Conservation (phyloP, 2,888 invertebrate species). For the Stenodema calcarata region DNA sequence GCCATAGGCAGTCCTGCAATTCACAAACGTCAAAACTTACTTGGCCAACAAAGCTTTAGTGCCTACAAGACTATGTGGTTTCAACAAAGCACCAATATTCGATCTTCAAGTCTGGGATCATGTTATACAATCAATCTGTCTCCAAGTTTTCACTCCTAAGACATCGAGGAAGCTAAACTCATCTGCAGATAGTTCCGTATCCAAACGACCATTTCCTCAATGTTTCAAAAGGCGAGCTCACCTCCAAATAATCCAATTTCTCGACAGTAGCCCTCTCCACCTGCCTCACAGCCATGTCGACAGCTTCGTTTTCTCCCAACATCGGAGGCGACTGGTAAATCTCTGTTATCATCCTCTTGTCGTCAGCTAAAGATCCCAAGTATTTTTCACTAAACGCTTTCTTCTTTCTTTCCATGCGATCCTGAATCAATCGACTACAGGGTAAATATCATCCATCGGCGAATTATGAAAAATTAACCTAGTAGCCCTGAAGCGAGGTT, state of each 20-base stretch:
- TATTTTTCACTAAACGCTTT: slow-evolving; percentile 36
- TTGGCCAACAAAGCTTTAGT: no score
- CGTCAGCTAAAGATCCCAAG: slow-evolving; percentile 13
- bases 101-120: no score
- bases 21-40: no score
- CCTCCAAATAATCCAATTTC: slow-evolving; percentile 33
- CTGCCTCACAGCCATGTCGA: neutral
- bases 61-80: no score
- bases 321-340: slow-evolving; percentile 30
- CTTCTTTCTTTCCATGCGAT: slow-evolving; percentile 32
- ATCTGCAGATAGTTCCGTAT: neutral
- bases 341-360: slow-evolving; percentile 2
- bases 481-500: no score
- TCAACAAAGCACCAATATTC: no score
- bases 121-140: no score
- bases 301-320: slow-evolving; percentile 6
- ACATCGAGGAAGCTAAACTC: no score
- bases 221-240: neutral
- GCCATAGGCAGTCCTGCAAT: slow-evolving; percentile 33
- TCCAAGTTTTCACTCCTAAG: no score
- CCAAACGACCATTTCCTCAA: neutral
- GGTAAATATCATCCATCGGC: no score
- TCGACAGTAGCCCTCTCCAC: slow-evolving; percentile 25
- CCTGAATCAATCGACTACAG: no score
- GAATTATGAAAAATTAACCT: no score